Evolutionary conservation across 2,113 vertebrate genomes (phyloP).

Genomic region (Pterocles burchelli): DNA sequence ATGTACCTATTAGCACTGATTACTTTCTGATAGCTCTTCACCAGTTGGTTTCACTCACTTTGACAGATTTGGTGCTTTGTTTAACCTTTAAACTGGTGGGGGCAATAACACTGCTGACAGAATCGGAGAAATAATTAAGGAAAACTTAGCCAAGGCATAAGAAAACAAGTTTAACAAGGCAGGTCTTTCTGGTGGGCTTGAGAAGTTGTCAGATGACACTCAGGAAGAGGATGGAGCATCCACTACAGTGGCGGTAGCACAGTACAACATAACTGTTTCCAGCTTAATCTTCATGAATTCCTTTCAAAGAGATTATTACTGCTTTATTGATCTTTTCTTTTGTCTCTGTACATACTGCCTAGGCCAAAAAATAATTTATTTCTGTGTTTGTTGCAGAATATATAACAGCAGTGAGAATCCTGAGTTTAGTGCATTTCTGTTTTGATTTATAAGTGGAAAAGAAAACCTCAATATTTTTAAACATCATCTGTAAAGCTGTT

Average conservation of each 20-base stretch:
- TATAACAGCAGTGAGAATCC: not conserved
- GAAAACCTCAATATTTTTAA: conserved; percentile 5
- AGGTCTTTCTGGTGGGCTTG: conserved; percentile 64
- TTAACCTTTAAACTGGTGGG: conserved; percentile 92
- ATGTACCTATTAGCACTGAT: conserved; percentile 99
- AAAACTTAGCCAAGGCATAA: conserved; percentile 76
- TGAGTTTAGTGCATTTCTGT: not conserved
- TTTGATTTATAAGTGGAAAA: conserved; percentile 31
- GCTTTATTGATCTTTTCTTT: not conserved
- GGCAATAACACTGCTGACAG: conserved; percentile 79
- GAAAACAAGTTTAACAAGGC: conserved; percentile 77
- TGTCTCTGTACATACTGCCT: not conserved
- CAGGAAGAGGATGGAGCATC: conserved; percentile 17
- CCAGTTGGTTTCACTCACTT: conserved; percentile 96
- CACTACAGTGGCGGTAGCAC: not conserved
- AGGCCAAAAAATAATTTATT: conserved; percentile 20
- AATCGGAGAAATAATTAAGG: conserved; percentile 83
- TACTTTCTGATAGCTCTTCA: conserved; percentile 91
- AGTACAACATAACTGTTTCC: conserved; percentile 29
- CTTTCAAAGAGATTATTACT: conserved; percentile 56
- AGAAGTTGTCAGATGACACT: conserved; percentile 50
- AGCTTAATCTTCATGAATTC: conserved; percentile 50
- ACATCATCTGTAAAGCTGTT: not conserved
- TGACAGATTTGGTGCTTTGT: conserved; percentile 93
- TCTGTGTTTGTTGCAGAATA: not conserved